Conservation (phyloP, 2,888 invertebrate species). For the Lasioglossum figueresi region DNA sequence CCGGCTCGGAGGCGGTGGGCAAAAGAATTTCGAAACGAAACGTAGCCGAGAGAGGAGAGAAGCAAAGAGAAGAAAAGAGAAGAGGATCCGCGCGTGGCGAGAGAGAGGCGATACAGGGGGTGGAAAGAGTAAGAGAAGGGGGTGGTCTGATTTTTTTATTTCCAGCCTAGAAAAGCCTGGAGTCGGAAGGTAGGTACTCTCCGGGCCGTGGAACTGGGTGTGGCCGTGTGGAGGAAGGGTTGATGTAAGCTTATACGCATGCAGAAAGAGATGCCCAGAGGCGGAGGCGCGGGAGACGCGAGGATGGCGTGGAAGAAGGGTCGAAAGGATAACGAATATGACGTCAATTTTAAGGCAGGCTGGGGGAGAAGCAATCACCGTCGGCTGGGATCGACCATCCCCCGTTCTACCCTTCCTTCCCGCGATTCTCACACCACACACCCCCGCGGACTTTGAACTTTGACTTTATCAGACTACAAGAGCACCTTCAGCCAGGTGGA, state of each 20-base stretch:
- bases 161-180: slow-evolving; percentile 64
- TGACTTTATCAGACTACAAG: slow-evolving; percentile 73
- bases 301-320: slow-evolving; percentile 79
- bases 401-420: slow-evolving; percentile 50
- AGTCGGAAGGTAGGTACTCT: slow-evolving; percentile 65
- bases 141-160: slow-evolving; percentile 58
- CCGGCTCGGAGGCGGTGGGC: not conserved
- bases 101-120: not conserved
- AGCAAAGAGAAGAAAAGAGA: slow-evolving; percentile 5
- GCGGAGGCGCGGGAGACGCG: slow-evolving; percentile 69
- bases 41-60: slow-evolving; percentile 16
- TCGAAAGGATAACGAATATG: slow-evolving; percentile 83
- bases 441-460: slow-evolving; percentile 78
- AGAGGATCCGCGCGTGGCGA: slow-evolving; percentile 11
- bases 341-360: slow-evolving; percentile 82
- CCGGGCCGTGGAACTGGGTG: slow-evolving; percentile 73
- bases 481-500: slow-evolving; percentile 69
- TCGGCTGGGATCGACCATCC: slow-evolving; percentile 73
- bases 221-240: slow-evolving; percentile 78
- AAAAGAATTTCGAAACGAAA: slow-evolving; percentile 27
- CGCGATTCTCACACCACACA: slow-evolving; percentile 72
- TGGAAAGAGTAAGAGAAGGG: slow-evolving; percentile 15
- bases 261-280: slow-evolving; percentile 75
- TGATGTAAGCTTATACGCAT: slow-evolving; percentile 79
- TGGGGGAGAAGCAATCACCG: slow-evolving; percentile 81